phyloP scores from a whole-genome alignment of 2,113 vertebrate genomes.

The Tiliqua scincoides region DNA sequence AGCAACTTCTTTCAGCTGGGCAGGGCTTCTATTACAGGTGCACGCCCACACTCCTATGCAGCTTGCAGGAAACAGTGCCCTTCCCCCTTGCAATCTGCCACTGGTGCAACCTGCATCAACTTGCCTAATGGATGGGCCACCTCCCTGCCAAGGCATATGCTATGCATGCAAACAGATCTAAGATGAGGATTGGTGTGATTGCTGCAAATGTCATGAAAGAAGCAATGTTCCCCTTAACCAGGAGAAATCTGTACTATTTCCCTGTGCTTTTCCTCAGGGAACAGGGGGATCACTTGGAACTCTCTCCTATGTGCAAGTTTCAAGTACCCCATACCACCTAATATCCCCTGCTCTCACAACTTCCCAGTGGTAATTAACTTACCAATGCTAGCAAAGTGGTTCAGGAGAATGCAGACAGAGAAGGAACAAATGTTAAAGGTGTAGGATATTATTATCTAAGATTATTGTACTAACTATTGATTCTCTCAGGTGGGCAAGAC shows the following conservation, averaged over 20 bases:
- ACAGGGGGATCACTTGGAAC: neutral
- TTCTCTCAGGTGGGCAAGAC: slow-evolving; percentile 14
- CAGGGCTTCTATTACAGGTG: too few relatives aligned
- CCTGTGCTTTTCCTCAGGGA: neutral
- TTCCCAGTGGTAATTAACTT: neutral
- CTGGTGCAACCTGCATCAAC: too few relatives aligned
- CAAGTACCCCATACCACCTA: neutral
- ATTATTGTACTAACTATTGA: neutral
- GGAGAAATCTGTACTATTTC: neutral
- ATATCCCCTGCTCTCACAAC: neutral
- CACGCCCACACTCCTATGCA: too few relatives aligned
- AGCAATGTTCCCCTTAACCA: neutral
- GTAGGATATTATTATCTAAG: too few relatives aligned
- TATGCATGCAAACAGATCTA: neutral
- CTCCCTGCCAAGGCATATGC: too few relatives aligned
- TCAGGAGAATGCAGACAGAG: neutral
- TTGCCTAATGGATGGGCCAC: too few relatives aligned
- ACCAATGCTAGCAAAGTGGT: neutral
- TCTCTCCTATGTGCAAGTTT: neutral
- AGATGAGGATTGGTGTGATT: neutral
- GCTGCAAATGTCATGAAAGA: neutral
- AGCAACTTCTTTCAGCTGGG: too few relatives aligned
- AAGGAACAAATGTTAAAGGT: neutral
- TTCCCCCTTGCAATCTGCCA: too few relatives aligned
- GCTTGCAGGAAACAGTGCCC: too few relatives aligned